These are phyloP conservation scores for Elanus axillaris DNA, from an alignment of 2,113 vertebrate species.

Conservation along the genomic window DNA sequence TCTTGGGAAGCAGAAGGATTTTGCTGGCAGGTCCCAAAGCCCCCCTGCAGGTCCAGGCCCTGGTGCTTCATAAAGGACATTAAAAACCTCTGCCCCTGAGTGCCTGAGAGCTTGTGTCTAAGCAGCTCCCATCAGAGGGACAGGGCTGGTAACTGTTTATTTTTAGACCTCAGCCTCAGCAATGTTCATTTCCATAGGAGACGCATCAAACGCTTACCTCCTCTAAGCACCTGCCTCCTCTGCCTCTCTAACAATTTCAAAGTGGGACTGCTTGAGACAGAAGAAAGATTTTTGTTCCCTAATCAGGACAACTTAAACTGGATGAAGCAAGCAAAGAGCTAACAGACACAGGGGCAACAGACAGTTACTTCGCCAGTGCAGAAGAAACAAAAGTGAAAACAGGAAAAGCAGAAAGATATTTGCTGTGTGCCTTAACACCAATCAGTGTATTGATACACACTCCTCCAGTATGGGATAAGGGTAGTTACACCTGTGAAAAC, in stretches of 20 bases:
- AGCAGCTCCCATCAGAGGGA: neutral
- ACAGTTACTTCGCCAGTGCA: neutral
- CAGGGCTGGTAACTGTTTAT: neutral
- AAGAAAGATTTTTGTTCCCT: neutral
- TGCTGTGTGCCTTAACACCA: fast-evolving
- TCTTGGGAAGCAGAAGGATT: neutral
- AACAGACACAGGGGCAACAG: neutral
- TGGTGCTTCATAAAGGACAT: neutral
- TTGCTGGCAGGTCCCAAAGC: neutral
- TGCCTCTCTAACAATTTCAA: neutral
- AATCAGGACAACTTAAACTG: neutral
- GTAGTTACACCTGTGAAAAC: neutral
- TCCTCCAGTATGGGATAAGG: too few species aligned
- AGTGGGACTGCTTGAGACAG: neutral
- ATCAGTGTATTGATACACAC: fast-evolving
- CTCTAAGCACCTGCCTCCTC: neutral
- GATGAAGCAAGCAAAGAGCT: neutral
- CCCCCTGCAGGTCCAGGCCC: neutral
- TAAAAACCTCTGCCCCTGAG: fast-evolving
- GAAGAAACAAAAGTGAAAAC: neutral
- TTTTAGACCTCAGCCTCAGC: neutral
- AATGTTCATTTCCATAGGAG: neutral
- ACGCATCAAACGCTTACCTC: fast-evolving
- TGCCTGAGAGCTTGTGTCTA: fast-evolving
- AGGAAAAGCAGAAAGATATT: neutral